These are phyloP conservation scores for Lithodes maja DNA, from an alignment of 2,888 invertebrate genomes.

Conservation along the genomic window DNA sequence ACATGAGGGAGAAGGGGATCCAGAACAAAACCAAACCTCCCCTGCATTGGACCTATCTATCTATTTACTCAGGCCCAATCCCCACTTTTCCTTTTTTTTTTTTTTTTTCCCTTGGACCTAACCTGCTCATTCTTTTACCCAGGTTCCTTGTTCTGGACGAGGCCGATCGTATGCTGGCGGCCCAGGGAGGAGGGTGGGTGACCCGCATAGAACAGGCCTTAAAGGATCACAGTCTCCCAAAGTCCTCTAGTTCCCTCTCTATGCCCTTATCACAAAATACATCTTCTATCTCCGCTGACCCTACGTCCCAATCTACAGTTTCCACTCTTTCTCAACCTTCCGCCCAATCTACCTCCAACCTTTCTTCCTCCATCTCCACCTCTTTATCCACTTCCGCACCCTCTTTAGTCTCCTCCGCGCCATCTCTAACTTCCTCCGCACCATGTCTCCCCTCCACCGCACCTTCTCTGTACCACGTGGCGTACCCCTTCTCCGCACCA, in stretches of 20 bases:
- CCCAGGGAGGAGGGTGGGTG: slow-evolving; percentile 88
- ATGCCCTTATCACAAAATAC: too few relatives aligned
- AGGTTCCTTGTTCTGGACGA: slow-evolving; percentile 93
- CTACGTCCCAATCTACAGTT: slow-evolving; percentile 67
- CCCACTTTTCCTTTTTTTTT: too few relatives aligned
- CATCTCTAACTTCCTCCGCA: too few relatives aligned
- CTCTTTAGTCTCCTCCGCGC: background rate
- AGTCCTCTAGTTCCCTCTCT: background rate
- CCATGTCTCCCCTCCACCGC: too few relatives aligned
- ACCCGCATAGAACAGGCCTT: slow-evolving; percentile 78
- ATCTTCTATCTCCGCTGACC: too few relatives aligned
- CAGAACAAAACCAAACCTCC: background rate
- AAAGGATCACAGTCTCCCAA: background rate
- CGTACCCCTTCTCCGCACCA: slow-evolving; percentile 74
- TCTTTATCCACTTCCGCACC: slow-evolving; percentile 72
- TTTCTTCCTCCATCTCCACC: slow-evolving; percentile 68
- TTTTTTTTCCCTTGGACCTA: background rate
- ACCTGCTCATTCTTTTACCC: background rate
- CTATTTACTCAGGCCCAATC: too few relatives aligned
- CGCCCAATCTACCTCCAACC: too few relatives aligned
- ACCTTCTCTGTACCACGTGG: too few relatives aligned
- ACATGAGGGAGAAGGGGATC: too few relatives aligned
- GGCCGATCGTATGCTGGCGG: slow-evolving; percentile 92
- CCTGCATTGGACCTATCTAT: too few relatives aligned
- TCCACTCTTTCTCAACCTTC: slow-evolving; percentile 70